phyloP scores from a whole-genome alignment of 2,888 invertebrate genomes.

The Melinaea menophilus region DNA sequence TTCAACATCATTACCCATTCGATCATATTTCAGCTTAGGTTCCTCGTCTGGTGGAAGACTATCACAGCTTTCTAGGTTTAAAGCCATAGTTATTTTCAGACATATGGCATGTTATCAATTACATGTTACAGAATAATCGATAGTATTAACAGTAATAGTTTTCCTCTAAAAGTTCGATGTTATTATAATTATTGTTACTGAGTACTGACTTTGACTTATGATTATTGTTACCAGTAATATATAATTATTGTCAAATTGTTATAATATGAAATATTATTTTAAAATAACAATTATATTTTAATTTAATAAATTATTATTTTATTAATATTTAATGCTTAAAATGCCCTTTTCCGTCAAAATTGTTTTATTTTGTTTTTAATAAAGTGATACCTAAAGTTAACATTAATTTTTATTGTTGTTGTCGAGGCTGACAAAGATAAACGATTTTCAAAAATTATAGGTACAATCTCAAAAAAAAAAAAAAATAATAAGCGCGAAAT shows the following conservation, averaged over 20 bases:
- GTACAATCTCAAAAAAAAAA: too few species aligned
- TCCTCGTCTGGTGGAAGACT: constrained; percentile 78
- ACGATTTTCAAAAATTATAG: too few species aligned
- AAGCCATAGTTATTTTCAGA: constrained; percentile 47
- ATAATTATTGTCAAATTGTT: not conserved
- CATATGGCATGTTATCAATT: constrained; percentile 4
- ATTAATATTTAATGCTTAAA: too few species aligned
- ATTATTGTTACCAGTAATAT: not conserved
- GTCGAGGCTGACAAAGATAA: too few species aligned
- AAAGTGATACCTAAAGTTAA: too few species aligned
- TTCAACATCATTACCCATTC: constrained; percentile 91
- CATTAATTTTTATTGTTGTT: too few species aligned
- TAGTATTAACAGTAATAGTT: constrained; percentile 15
- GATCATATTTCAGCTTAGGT: constrained; percentile 94
- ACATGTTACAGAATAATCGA: not conserved
- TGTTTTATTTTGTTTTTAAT: too few species aligned
- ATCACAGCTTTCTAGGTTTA: constrained; percentile 67
- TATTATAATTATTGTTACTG: constrained; percentile 13
- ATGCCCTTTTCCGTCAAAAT: too few species aligned
- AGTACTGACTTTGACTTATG: constrained; percentile 7
- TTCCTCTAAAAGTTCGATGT: constrained; percentile 27
- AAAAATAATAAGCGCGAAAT: too few species aligned
- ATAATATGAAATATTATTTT: not conserved
- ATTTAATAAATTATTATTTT: too few species aligned
- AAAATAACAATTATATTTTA: too few species aligned